phyloP scores from a whole-genome alignment of 2,113 vertebrate species.

The Halcyon malimbica region DNA sequence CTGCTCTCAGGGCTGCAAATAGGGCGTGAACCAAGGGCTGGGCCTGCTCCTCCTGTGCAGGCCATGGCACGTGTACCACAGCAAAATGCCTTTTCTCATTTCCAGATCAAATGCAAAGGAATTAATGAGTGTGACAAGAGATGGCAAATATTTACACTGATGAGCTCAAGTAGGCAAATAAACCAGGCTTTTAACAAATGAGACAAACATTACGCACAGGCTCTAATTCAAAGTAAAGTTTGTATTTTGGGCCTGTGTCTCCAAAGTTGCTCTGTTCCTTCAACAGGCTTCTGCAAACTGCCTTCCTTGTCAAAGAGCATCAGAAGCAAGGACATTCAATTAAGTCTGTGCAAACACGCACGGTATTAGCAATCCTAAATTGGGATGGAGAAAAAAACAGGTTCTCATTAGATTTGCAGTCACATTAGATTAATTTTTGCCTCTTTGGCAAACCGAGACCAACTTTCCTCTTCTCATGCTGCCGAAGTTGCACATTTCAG shows the following conservation, averaged over 20 bases:
- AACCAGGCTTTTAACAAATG: background rate
- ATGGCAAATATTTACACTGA: constrained; percentile 53
- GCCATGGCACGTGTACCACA: background rate
- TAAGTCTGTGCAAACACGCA: background rate
- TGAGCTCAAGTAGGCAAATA: constrained; percentile 52
- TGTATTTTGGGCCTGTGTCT: background rate
- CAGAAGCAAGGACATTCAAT: background rate
- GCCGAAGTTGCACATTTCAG: background rate
- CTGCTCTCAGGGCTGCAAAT: background rate
- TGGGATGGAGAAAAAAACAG: background rate
- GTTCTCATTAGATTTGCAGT: background rate
- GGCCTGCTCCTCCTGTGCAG: background rate
- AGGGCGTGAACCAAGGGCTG: fast-evolving
- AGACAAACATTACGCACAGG: background rate
- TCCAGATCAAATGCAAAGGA: background rate
- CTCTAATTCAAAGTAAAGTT: background rate
- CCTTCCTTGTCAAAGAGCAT: background rate
- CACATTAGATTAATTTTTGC: constrained; percentile 2
- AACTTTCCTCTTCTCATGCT: background rate
- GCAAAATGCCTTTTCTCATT: background rate
- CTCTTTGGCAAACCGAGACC: background rate
- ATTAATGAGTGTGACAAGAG: background rate
- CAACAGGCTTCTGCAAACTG: background rate
- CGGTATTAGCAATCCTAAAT: background rate
- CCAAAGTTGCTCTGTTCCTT: background rate